Evolutionary conservation across 2,797 vertebrate species (phyloP), one percentile per base, ranked within the genome.

Genomic region (Crenichthys baileyi): DNA sequence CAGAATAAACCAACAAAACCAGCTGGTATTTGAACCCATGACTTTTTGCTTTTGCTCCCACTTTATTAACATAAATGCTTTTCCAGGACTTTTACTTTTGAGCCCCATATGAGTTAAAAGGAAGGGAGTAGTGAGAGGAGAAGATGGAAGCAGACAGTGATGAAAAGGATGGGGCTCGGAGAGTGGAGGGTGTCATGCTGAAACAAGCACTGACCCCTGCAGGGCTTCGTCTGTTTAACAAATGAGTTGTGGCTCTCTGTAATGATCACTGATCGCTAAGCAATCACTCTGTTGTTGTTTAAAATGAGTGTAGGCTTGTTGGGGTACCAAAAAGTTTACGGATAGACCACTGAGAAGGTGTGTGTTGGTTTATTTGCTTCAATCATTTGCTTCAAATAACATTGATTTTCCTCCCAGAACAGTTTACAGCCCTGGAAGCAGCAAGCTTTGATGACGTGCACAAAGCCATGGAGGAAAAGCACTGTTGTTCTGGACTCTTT

Each of bases 181-280:
- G 78, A 83, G 79, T 7, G 8, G 71, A 78, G 61, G 46, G 79
- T 70, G 72, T 80, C 67, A 0, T 85, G 82, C 84, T 84, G 87
- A 85, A 87, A 89, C 79, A 83, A 86, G 83, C 72, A 61, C 16
- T 79, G 82, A 84, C 84, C 87, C 87, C 84, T 87, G 83, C 79
- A 73, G 83, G 76, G 79, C 77, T 77, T 88, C 85, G 85, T 76
- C 74, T 51, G 68, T 77, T 76, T 90, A 85, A 89, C 85, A 85
- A 90, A 91, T 77, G 83, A 80, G 80, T 74, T 12, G 1, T 68
- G 83, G 39, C 65, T 13, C 22, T n/a, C 55, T 24, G 55, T 56
- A 56, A 56, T 56, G 22, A 68, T n/a, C 39, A 41, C 65, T 68
- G 65, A 44, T 44, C n/a, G 41, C 65, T n/a, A 44, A 44, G n/a